phyloP scores from a whole-genome alignment of 1,140 invertebrate genomes.

The Ptiloglossa arizonensis region DNA sequence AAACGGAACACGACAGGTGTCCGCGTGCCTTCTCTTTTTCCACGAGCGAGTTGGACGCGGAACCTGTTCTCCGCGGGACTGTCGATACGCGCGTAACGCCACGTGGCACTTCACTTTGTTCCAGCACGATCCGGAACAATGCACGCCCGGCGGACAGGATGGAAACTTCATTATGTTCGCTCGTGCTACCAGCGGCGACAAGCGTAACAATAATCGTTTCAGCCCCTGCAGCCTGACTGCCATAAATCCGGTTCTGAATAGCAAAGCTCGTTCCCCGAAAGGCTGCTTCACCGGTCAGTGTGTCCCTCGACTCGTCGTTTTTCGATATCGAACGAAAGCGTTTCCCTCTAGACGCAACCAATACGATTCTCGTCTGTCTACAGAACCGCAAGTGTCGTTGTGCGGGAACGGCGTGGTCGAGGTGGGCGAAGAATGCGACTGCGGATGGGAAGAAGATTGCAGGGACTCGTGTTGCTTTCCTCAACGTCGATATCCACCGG shows the following conservation, averaged over 20 bases:
- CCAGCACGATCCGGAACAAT: constrained; percentile 97
- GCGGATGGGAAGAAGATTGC: constrained; percentile 98
- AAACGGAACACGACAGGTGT: not conserved
- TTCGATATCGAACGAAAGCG: not conserved
- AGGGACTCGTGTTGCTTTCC: constrained; percentile 96
- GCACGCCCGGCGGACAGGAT: constrained; percentile 94
- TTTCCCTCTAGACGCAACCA: not conserved
- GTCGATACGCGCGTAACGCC: constrained; percentile 46
- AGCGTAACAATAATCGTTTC: constrained; percentile 98
- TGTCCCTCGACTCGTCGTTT: constrained; percentile 14
- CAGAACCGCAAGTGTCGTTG: constrained; percentile 93
- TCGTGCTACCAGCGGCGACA: constrained; percentile 96
- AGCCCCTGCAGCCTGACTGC: constrained; percentile 95
- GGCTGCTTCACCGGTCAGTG: constrained; percentile 94
- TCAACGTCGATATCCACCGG: constrained; percentile 89
- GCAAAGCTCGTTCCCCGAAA: constrained; percentile 93
- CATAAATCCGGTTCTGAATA: constrained; percentile 97
- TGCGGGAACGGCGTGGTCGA: constrained; percentile 99
- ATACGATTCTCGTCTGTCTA: constrained; percentile 52
- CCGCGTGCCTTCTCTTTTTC: constrained; percentile 1
- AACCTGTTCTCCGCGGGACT: constrained; percentile 10
- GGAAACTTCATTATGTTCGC: constrained; percentile 99
- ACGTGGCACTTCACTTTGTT: constrained; percentile 60
- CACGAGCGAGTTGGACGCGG: not conserved
- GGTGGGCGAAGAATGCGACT: constrained; percentile 98